phyloP scores from a whole-genome alignment of 2,888 invertebrate genomes.

The Lasioglossum morio region DNA sequence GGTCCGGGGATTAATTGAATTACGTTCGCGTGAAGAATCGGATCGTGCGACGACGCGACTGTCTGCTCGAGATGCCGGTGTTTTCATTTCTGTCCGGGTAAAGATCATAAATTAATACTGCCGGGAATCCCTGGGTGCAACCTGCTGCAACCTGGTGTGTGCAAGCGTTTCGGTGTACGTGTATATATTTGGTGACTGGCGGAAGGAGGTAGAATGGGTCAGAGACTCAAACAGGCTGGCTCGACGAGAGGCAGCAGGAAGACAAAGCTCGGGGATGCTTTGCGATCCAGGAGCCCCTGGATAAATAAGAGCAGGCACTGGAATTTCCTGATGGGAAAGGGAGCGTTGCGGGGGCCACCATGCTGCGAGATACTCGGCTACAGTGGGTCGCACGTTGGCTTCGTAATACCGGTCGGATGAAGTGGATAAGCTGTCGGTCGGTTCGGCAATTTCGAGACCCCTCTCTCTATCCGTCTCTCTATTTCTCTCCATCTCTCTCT shows the following conservation, averaged over 20 bases:
- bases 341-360: conserved; percentile 1
- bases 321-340: conserved; percentile 56
- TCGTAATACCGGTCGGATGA: conserved; percentile 68
- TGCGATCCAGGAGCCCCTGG: conserved; percentile 40
- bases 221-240: neutral
- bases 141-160: neutral
- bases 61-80: neutral
- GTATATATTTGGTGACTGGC: neutral
- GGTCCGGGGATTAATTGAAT: conserved; percentile 18
- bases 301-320: conserved; percentile 61
- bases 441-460: conserved; percentile 65
- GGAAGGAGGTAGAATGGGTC: neutral
- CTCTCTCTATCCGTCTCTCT: neutral
- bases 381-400: conserved; percentile 65
- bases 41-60: neutral
- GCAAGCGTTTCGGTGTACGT: neutral
- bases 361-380: conserved; percentile 50
- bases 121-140: neutral
- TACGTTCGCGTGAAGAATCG: neutral
- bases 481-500: neutral
- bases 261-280: conserved; percentile 53
- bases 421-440: conserved; percentile 70
- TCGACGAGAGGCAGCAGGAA: conserved; percentile 11
- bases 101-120: conserved; percentile 38
- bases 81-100: neutral